phyloP scores from a whole-genome alignment of 2,797 vertebrate species.

The Melanotaenia parkinsoni region DNA sequence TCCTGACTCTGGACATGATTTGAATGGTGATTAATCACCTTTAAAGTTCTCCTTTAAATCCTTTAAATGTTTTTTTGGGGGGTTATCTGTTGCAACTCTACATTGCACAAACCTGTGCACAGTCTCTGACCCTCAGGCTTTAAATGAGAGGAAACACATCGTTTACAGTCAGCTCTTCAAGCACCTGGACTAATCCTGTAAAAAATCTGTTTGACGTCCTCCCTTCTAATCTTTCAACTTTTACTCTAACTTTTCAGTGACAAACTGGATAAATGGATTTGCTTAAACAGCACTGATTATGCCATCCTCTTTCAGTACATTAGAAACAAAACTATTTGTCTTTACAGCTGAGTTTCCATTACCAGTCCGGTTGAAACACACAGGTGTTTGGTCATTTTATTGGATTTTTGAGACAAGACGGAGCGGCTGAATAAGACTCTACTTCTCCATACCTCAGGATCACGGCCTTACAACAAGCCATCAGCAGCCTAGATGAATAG shows the following conservation, averaged over 20 bases:
- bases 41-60: neutral
- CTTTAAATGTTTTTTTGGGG: neutral
- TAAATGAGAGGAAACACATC: neutral
- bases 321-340: neutral
- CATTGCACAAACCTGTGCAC: neutral
- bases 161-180: slow-evolving; percentile 12
- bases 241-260: neutral
- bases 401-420: slow-evolving; percentile 30
- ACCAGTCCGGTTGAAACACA: slow-evolving; percentile 11
- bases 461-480: slow-evolving; percentile 53
- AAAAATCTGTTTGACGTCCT: neutral
- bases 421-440: slow-evolving; percentile 34
- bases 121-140: neutral
- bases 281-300: neutral
- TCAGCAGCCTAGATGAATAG: slow-evolving; percentile 73
- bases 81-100: neutral
- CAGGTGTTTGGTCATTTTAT: slow-evolving; percentile 50
- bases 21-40: no score
- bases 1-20: neutral
- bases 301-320: neutral
- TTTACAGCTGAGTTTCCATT: slow-evolving; percentile 12
- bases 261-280: neutral
- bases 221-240: neutral
- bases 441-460: slow-evolving; percentile 58
- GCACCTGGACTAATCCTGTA: neutral